Conservation (phyloP, 2,888 invertebrate genomes). For the Tricholauxania praeusta region DNA sequence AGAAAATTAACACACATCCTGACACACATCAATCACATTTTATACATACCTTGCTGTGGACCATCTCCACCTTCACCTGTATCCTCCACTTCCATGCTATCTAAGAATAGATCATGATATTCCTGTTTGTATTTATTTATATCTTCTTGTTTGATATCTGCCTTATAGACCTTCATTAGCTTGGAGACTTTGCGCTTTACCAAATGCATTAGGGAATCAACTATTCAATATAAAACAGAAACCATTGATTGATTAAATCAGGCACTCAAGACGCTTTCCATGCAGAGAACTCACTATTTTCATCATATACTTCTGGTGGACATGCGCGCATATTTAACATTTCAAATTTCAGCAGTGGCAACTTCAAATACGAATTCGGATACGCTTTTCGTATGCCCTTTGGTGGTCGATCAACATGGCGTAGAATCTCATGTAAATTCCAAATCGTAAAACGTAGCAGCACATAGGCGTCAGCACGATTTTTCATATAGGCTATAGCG, state of each 20-base stretch:
- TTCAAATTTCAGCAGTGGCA: slow-evolving; percentile 61
- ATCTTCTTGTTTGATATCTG: not conserved
- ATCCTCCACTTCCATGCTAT: slow-evolving; percentile 37
- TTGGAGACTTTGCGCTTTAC: slow-evolving; percentile 53
- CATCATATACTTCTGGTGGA: slow-evolving; percentile 59
- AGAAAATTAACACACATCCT: not conserved
- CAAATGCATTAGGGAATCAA: slow-evolving; percentile 52
- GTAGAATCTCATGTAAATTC: slow-evolving; percentile 59
- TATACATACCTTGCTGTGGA: slow-evolving; percentile 26
- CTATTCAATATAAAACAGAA: slow-evolving; percentile 41
- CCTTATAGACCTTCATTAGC: slow-evolving; percentile 43
- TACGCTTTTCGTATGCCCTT: slow-evolving; percentile 50
- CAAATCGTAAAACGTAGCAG: slow-evolving; percentile 57
- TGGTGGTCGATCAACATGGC: slow-evolving; percentile 55
- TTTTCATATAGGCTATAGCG: slow-evolving; percentile 48
- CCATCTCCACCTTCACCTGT: slow-evolving; percentile 36
- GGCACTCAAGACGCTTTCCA: not conserved
- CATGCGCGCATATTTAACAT: slow-evolving; percentile 53
- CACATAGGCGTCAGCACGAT: slow-evolving; percentile 54
- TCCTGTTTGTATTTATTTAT: slow-evolving; percentile 45
- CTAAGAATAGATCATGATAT: slow-evolving; percentile 54
- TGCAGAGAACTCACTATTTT: slow-evolving; percentile 52
- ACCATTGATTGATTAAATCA: not conserved
- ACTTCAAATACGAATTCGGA: slow-evolving; percentile 58
- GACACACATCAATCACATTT: too few species aligned